Evolutionary conservation across 2,888 invertebrate species (phyloP), one percentile per base, ranked within the genome.

Genomic region (Melanophora roralis): DNA sequence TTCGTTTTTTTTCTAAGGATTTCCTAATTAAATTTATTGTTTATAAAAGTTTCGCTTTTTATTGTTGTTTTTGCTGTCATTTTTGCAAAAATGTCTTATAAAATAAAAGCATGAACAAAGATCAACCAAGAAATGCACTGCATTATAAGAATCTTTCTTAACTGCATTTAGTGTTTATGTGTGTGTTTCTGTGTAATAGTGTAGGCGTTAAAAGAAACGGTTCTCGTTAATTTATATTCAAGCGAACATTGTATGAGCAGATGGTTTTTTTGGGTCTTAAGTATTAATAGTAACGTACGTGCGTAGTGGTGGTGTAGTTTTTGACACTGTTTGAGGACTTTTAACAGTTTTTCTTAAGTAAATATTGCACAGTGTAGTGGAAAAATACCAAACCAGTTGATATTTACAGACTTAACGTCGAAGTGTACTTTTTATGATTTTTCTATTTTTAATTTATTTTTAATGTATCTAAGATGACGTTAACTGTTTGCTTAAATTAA

Each of bases 21-120:
- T 75, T 75, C 65, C 74, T 79, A 79, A 79, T 79, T 79, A 79
- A 74, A 79, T 79, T 79, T 75, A 65, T 71, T 45, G 36, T 55
- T 60, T 71, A 45, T 47, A 62, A 12, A 68, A 64, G 49, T 68
- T 64, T 72, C 14, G 45, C 45, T 55, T 57, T 47, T 27, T 5
- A 27, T 5, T 55, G 6, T 27, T 32, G 27, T 51, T 51, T n/a
- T 57, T 55, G 36, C 38, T 38, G 47, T 34, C n/a, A 19, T 40
- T 21, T 21, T 9, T 67, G 40, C 51, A 38, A 36, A 53, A 36
- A 67, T 53, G 16, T 76, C 45, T 62, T 68, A n/a, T 32, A 45
- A 34, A 68, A 53, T 16, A 21, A 45, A 72, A 73, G 14, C 19
- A 32, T 57, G n/a, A 7, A 9, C 27, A 51, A 23, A n/a, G 23